A percentile compares a stretch with the other conserved stretches of the same genome.
phyloP scores from a whole-genome alignment of 2,797 vertebrate genomes.

The Protosalanx chinensis region DNA sequence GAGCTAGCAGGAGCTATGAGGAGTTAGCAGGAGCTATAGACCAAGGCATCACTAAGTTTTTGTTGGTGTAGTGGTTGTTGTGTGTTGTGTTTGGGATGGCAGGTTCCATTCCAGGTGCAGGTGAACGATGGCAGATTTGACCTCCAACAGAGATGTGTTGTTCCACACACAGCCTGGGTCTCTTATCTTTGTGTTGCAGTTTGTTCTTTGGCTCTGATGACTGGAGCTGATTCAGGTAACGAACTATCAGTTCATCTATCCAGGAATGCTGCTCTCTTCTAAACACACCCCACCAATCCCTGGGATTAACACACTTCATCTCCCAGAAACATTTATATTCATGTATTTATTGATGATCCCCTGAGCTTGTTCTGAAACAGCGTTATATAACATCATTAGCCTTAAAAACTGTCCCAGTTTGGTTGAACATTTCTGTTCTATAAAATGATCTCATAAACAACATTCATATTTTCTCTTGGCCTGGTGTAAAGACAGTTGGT shows the following conservation, averaged over 20 bases:
- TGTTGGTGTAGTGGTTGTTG: too few species aligned
- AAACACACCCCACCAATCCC: conserved; percentile 15
- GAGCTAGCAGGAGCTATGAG: too few species aligned
- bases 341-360: conserved; percentile 34
- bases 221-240: conserved; percentile 59
- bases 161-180: neutral
- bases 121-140: too few species aligned
- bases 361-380: conserved; percentile 20
- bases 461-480: too few species aligned
- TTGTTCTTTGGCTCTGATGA: conserved; percentile 47
- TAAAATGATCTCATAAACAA: too few species aligned
- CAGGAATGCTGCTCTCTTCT: conserved; percentile 49
- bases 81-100: too few species aligned
- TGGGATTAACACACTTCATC: neutral
- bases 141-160: too few species aligned
- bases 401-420: conserved; percentile 1
- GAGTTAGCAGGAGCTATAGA: too few species aligned
- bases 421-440: too few species aligned
- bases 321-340: conserved; percentile 10
- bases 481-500: too few species aligned
- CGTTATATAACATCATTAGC: conserved; percentile 40
- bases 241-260: conserved; percentile 59
- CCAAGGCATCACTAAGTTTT: too few species aligned
- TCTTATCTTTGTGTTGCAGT: neutral
- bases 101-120: too few species aligned